phyloP scores from a whole-genome alignment of 2,797 vertebrate genomes.

The Fundulus diaphanus region DNA sequence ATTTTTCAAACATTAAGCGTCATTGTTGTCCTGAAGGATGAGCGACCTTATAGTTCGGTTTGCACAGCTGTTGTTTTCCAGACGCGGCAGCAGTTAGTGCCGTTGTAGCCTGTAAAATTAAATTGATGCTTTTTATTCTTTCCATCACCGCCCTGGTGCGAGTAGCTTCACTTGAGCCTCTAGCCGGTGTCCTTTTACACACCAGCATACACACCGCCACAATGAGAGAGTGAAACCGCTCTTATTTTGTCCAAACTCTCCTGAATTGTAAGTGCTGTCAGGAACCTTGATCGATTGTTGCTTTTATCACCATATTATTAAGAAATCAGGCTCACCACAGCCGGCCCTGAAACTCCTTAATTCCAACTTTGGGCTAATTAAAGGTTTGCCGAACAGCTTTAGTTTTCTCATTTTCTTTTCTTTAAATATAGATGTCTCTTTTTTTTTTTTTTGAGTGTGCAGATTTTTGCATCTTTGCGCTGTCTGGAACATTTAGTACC shows the following conservation, averaged over 20 bases:
- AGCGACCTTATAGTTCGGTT: slow-evolving; percentile 38
- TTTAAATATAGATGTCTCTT: slow-evolving; percentile 69
- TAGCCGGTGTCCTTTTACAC: slow-evolving; percentile 57
- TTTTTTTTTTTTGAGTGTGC: slow-evolving; percentile 66
- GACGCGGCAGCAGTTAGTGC: slow-evolving; percentile 53
- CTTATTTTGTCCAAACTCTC: slow-evolving; percentile 75
- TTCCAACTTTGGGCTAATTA: slow-evolving; percentile 81
- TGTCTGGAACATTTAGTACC: slow-evolving; percentile 34
- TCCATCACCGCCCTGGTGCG: slow-evolving; percentile 57
- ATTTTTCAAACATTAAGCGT: slow-evolving; percentile 45
- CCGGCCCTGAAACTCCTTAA: slow-evolving; percentile 77
- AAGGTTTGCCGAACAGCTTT: slow-evolving; percentile 77
- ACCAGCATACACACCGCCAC: slow-evolving; percentile 54
- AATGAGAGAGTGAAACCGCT: slow-evolving; percentile 78
- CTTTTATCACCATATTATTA: slow-evolving; percentile 85
- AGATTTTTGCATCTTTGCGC: slow-evolving; percentile 60
- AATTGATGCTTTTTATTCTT: slow-evolving; percentile 66
- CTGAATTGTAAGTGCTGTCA: slow-evolving; percentile 80
- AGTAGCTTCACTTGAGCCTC: slow-evolving; percentile 67
- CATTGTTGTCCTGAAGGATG: slow-evolving; percentile 26
- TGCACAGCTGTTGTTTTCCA: slow-evolving; percentile 65
- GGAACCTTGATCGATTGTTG: slow-evolving; percentile 80
- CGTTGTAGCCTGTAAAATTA: slow-evolving; percentile 64
- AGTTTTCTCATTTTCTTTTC: slow-evolving; percentile 68
- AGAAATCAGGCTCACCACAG: slow-evolving; percentile 82